Evolutionary conservation across 1,140 invertebrate species (phyloP), one percentile per base, ranked within the genome.

Genomic region (Drosophila bipectinata): DNA sequence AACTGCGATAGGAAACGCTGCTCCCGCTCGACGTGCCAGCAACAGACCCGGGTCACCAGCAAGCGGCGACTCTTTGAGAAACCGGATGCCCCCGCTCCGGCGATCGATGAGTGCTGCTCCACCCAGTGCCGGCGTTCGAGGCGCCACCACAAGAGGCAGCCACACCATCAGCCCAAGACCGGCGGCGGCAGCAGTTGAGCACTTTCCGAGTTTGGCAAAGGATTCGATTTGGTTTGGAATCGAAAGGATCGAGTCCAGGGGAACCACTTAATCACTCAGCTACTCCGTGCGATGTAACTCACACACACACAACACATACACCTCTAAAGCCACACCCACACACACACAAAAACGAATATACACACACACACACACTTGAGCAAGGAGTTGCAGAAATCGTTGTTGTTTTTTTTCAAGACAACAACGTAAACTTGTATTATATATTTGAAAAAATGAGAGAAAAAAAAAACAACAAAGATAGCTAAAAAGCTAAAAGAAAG

Each of bases 1-100:
- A 95, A 94, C 72, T 97, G 97, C 88, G 94, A 95, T 64, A 93
- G 96, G 61, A 96, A 96, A 73, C 94, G 95, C n/a, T 97, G 96
- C 92, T 94, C 95, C 10, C 94, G 94, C 47, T 94, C 94, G n/a
- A 93, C 94, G 10, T 96, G 96, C 92, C 93, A 93, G 66, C 93
- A 93, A 63, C 82, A 92, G 60, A 85, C 82, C 28, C 93, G 93
- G 15, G 83, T 90, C 15, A 62, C 88, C 14, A 72, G 74, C 39
- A 92, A 92, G 54, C 81, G 91, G 79, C 77, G 92, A 59, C 55
- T 92, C 53, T 69, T 92, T 80, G 74, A 92, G 76, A 75, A 91
- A 78, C 68, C 88, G 77, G 60, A 80, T 74, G 39, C 90, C 34
- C 57, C 24, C 1, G 71, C 64, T 12, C 72, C 79, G 15, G 90